phyloP scores from a whole-genome alignment of 2,797 vertebrate species.

The Argyrosomus regius region DNA sequence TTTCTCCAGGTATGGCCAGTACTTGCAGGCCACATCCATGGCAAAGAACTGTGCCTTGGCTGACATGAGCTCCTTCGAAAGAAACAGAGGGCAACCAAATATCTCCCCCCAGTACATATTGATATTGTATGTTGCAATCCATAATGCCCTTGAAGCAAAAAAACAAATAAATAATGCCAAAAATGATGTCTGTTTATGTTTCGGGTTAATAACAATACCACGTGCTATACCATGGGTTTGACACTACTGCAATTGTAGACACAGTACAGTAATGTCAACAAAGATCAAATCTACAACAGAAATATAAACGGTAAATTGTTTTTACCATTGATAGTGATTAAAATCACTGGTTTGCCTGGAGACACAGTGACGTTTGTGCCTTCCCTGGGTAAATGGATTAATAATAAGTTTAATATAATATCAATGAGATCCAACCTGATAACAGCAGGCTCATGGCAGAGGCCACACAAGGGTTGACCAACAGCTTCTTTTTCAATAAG shows the following conservation, averaged over 20 bases:
- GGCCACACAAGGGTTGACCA: too few species aligned
- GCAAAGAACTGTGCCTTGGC: not conserved
- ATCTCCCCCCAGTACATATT: constrained; percentile 12
- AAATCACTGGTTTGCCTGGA: not conserved
- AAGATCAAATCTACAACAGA: not conserved
- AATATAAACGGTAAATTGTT: not conserved
- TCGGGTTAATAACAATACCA: too few species aligned
- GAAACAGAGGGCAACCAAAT: not conserved
- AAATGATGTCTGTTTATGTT: too few species aligned
- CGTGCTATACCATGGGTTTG: too few species aligned
- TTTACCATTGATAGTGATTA: not conserved
- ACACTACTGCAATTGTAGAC: too few species aligned
- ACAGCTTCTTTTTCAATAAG: too few species aligned
- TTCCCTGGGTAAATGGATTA: too few species aligned
- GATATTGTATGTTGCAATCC: not conserved
- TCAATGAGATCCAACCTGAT: too few species aligned
- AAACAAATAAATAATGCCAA: too few species aligned
- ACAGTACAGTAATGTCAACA: too few species aligned
- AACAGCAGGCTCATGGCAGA: too few species aligned
- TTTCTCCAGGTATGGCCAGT: constrained; percentile 5
- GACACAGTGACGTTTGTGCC: not conserved
- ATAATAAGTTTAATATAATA: too few species aligned
- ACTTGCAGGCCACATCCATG: constrained; percentile 12
- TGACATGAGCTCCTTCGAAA: not conserved
- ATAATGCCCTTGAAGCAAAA: not conserved